Evolutionary conservation across 2,888 invertebrate species (phyloP).

Genomic region (Pecten maximus): DNA sequence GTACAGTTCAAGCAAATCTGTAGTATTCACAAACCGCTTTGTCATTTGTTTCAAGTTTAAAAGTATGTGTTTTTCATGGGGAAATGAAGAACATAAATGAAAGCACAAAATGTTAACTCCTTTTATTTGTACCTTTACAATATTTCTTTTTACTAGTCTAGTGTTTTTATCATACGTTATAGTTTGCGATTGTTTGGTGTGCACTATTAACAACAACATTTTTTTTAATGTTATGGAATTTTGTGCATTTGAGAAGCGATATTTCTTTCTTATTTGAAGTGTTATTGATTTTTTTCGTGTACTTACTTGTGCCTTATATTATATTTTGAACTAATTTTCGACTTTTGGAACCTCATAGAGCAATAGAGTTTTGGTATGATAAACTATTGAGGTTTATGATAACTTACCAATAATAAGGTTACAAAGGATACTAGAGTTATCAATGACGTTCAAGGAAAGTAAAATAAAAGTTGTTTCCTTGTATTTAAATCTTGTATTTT

Average conservation of each 20-base stretch:
- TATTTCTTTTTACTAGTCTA: not conserved
- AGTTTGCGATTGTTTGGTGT: not conserved
- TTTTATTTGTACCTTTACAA: not conserved
- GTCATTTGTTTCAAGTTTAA: not conserved
- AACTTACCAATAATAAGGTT: not conserved
- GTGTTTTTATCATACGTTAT: not conserved
- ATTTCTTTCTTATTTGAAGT: not conserved
- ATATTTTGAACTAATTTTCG: not conserved
- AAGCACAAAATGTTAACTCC: not conserved
- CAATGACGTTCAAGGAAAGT: not conserved
- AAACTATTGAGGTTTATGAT: not conserved
- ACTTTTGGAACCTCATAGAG: not conserved
- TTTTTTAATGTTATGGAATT: not conserved
- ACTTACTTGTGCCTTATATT: not conserved
- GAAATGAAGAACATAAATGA: not conserved
- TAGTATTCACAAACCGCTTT: conserved; percentile 23
- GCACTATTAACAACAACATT: not conserved
- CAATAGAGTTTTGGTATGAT: not conserved
- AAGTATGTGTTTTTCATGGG: not conserved
- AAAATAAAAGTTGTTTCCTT: no score
- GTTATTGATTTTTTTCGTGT: not conserved
- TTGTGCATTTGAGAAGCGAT: not conserved
- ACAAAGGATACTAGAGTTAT: not conserved
- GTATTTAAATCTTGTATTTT: no score
- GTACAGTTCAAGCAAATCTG: not conserved